Evolutionary conservation across 1,140 invertebrate species (phyloP).

Genomic region (Doryteuthis pealeii): DNA sequence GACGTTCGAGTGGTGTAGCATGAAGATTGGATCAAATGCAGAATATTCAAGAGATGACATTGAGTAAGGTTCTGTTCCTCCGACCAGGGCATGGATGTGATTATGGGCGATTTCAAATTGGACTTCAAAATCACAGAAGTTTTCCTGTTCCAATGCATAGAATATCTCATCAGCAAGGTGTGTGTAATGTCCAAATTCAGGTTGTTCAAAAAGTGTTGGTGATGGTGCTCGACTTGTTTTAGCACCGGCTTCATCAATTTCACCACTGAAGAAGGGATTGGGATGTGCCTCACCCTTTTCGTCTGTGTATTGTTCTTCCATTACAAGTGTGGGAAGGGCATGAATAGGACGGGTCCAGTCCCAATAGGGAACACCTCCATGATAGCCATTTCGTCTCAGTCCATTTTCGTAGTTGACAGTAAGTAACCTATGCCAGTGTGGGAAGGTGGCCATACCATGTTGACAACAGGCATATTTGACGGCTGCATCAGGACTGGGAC

Average conservation of each 20-base stretch:
- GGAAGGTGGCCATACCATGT: slow-evolving; percentile 29
- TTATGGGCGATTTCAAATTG: slow-evolving; percentile 36
- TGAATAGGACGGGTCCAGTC: slow-evolving; percentile 8
- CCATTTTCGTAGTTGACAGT: slow-evolving; percentile 26
- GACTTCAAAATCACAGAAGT: slow-evolving; percentile 30
- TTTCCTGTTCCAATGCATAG: slow-evolving; percentile 31
- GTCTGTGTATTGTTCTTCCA: slow-evolving; percentile 10
- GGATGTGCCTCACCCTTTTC: neutral
- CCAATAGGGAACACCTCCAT: slow-evolving; percentile 16
- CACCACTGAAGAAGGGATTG: slow-evolving; percentile 13
- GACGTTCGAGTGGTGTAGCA: slow-evolving; percentile 31
- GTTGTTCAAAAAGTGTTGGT: slow-evolving; percentile 11
- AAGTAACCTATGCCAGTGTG: slow-evolving; percentile 33
- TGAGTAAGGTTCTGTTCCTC: slow-evolving; percentile 26
- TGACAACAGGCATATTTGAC: slow-evolving; percentile 24
- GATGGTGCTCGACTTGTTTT: neutral
- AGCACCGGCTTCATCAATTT: slow-evolving; percentile 6
- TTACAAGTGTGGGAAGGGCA: neutral
- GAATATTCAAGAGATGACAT: slow-evolving; percentile 32
- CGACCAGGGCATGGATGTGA: slow-evolving; percentile 29
- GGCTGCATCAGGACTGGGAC: slow-evolving; percentile 21
- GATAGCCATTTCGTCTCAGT: slow-evolving; percentile 15
- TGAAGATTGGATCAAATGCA: slow-evolving; percentile 24
- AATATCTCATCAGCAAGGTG: slow-evolving; percentile 22
- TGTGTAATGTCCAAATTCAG: slow-evolving; percentile 21